Percentiles rank a stretch among this genome's conserved stretches.
Evolutionary conservation across 2,888 invertebrate genomes (phyloP).

Genomic region (Cephus sareptanus): DNA sequence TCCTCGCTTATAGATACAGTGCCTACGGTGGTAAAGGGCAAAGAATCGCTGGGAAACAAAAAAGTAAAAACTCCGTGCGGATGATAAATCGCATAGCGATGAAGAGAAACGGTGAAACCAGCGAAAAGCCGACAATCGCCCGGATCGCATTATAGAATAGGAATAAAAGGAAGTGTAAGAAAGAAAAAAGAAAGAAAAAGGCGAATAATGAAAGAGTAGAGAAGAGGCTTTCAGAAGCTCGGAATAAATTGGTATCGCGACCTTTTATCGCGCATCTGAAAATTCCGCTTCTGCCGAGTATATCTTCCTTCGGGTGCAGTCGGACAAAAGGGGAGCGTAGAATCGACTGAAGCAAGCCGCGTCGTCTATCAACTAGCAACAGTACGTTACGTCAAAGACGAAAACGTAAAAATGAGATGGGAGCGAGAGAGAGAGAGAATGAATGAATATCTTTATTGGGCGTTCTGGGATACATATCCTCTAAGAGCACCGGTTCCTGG

Average conservation of each 20-base stretch:
- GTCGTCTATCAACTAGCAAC: not conserved
- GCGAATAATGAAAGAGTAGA: not conserved
- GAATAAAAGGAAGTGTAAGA: not conserved
- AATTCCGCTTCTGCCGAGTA: not conserved
- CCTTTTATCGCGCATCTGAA: not conserved
- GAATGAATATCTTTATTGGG: too few species aligned
- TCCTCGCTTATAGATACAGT: not conserved
- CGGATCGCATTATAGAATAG: not conserved
- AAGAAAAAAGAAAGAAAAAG: not conserved
- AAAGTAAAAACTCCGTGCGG: not conserved
- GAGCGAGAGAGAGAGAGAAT: too few species aligned
- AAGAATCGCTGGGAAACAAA: not conserved
- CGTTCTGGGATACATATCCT: too few species aligned
- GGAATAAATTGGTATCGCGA: not conserved
- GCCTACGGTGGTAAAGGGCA: not conserved
- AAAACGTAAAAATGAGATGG: not conserved
- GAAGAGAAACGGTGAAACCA: not conserved
- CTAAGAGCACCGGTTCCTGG: too few species aligned
- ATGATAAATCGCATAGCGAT: not conserved
- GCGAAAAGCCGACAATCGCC: not conserved
- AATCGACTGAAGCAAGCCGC: not conserved
- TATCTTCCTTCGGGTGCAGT: not conserved
- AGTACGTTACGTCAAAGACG: not conserved
- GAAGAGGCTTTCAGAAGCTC: not conserved
- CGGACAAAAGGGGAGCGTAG: not conserved